A percentile compares a stretch with the other conserved stretches of the same genome.
Conservation (phyloP, 2,888 invertebrate genomes). For the Acanthosepion lycidas region DNA sequence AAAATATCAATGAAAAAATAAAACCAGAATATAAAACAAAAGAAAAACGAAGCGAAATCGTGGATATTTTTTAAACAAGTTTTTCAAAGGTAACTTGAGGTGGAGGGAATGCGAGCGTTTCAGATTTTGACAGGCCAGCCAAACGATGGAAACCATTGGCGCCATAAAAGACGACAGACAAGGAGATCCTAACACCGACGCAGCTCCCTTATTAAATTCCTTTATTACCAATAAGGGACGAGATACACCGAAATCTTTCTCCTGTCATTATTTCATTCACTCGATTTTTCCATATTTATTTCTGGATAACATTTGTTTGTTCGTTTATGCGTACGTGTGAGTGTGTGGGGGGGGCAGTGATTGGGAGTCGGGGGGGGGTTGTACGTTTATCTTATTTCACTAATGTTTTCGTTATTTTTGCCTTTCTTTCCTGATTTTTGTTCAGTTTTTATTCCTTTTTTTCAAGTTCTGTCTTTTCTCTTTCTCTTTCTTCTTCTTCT, state of each 20-base stretch:
- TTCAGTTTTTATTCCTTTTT: no score
- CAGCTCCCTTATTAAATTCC: neutral
- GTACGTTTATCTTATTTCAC: neutral
- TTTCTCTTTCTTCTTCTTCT: no score
- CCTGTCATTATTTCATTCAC: neutral
- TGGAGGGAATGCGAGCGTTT: neutral
- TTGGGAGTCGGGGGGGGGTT: no score
- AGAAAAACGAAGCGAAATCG: neutral
- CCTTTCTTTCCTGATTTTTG: no score
- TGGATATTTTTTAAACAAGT: neutral
- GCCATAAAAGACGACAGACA: neutral
- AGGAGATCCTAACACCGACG: neutral
- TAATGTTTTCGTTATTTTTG: neutral
- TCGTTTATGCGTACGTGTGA: no score
- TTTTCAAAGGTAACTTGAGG: neutral
- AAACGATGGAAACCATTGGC: neutral
- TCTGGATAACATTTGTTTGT: neutral
- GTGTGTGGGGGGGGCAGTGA: no score
- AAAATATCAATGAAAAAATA: no score
- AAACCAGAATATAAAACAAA: neutral
- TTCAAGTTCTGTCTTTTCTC: no score
- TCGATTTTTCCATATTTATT: neutral
- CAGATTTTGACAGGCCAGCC: neutral
- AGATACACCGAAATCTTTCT: neutral
- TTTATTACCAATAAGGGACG: neutral